These are phyloP conservation scores for Aleiodes sp. DNA, from an alignment of 1,140 invertebrate genomes.

Conservation along the genomic window DNA sequence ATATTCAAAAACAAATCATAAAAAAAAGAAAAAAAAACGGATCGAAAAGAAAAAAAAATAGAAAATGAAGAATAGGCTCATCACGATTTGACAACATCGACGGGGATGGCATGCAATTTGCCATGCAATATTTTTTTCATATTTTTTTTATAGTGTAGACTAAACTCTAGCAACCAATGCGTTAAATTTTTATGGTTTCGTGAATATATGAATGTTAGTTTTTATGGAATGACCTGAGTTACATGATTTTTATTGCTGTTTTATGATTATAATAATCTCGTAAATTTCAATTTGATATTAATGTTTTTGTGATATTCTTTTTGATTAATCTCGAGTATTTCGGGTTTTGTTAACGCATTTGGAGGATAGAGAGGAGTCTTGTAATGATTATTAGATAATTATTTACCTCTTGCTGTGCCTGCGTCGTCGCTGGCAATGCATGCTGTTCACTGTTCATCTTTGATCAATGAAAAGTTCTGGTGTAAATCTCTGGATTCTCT, in stretches of 20 bases:
- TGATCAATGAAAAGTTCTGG: conserved; percentile 51
- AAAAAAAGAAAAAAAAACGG: neutral
- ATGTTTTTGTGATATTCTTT: no score
- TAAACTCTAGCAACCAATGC: conserved; percentile 54
- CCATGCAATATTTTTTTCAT: conserved; percentile 48
- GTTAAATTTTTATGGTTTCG: conserved; percentile 30
- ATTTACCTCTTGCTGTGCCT: conserved; percentile 65
- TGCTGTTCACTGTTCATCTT: conserved; percentile 68
- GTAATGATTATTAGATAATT: conserved; percentile 27
- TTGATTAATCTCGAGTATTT: no score
- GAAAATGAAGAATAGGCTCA: neutral
- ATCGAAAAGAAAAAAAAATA: neutral
- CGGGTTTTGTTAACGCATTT: conserved; percentile 55
- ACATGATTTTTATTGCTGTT: no score
- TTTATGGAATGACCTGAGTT: neutral
- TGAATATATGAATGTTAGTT: neutral
- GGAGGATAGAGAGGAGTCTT: conserved; percentile 52
- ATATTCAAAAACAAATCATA: conserved; percentile 58
- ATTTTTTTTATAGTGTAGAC: conserved; percentile 23
- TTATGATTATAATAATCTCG: no score
- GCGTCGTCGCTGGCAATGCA: conserved; percentile 65
- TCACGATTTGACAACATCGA: conserved; percentile 60
- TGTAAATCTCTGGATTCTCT: conserved; percentile 50
- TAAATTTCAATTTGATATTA: no score
- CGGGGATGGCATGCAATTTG: conserved; percentile 54